These are phyloP conservation scores for Calephelis perditalis DNA, from an alignment of 2,888 invertebrate genomes.

Conservation along the genomic window DNA sequence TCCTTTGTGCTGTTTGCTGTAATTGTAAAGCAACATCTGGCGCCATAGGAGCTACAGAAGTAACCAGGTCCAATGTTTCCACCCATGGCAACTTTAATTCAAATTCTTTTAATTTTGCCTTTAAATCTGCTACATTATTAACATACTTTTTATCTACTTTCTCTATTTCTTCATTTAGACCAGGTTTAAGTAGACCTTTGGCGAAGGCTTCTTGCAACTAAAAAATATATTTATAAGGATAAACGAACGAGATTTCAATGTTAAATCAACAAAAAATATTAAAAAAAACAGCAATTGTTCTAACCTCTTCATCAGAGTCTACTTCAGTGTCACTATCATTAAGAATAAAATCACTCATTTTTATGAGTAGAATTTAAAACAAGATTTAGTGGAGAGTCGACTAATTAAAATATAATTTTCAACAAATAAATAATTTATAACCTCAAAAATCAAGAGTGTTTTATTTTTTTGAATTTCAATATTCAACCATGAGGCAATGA, in stretches of 20 bases:
- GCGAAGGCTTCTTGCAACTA: conserved; percentile 95
- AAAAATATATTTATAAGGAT: conserved; percentile 31
- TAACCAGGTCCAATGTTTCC: conserved; percentile 89
- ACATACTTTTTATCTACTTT: conserved; percentile 75
- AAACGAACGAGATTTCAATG: no score
- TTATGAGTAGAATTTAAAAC: conserved; percentile 5
- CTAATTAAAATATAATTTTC: not conserved
- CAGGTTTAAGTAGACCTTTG: conserved; percentile 90
- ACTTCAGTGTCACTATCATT: conserved; percentile 71
- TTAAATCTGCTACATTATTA: conserved; percentile 86
- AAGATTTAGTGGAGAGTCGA: no score
- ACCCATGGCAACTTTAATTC: conserved; percentile 88
- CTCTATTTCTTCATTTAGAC: conserved; percentile 84
- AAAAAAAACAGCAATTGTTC: no score
- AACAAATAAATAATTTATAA: conserved; percentile 8
- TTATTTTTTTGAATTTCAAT: no score
- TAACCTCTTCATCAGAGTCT: conserved; percentile 79
- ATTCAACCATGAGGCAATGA: no score
- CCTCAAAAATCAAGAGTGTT: not conserved
- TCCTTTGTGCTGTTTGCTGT: conserved; percentile 85
- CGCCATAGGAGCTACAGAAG: conserved; percentile 87
- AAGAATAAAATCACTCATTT: conserved; percentile 64
- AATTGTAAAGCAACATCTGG: conserved; percentile 89
- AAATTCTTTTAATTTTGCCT: conserved; percentile 84
- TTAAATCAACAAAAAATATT: no score